Conservation (phyloP, 1,140 invertebrate genomes). For the Onthophagus taurus region DNA sequence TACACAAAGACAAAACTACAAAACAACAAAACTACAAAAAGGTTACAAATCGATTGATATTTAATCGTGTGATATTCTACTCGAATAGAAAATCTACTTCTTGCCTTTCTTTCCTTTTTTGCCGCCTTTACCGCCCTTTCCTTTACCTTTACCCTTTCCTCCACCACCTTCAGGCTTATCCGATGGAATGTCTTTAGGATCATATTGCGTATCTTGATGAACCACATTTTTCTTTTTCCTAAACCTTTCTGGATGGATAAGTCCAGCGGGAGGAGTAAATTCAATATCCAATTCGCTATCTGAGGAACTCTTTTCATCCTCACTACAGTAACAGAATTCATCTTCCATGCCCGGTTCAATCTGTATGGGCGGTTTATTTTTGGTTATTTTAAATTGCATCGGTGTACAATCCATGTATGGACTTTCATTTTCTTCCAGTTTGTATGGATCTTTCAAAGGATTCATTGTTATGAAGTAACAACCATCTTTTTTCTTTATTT, state of each 20-base stretch:
- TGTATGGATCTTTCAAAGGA: conserved; percentile 44
- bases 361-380: conserved; percentile 30
- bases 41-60: background rate
- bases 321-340: conserved; percentile 14
- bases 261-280: conserved; percentile 35
- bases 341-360: conserved; percentile 16
- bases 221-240: conserved; percentile 28
- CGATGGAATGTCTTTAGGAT: conserved; percentile 26
- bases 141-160: conserved; percentile 21
- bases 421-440: conserved; percentile 42
- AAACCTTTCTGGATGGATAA: conserved; percentile 31
- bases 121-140: conserved; percentile 9
- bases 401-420: conserved; percentile 49
- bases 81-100: conserved; percentile 9
- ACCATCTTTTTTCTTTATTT: conserved; percentile 46
- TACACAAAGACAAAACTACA: background rate
- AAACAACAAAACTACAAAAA: too few species aligned
- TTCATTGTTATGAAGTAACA: conserved; percentile 46
- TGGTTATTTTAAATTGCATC: conserved; percentile 46
- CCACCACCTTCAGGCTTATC: conserved; percentile 13
- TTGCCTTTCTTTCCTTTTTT: conserved; percentile 23
- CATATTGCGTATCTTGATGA: conserved; percentile 31
- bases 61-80: background rate
- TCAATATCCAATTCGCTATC: conserved; percentile 36
- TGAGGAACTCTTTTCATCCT: conserved; percentile 17